phyloP scores from a whole-genome alignment of 2,888 invertebrate genomes.

The Belgica antarctica region DNA sequence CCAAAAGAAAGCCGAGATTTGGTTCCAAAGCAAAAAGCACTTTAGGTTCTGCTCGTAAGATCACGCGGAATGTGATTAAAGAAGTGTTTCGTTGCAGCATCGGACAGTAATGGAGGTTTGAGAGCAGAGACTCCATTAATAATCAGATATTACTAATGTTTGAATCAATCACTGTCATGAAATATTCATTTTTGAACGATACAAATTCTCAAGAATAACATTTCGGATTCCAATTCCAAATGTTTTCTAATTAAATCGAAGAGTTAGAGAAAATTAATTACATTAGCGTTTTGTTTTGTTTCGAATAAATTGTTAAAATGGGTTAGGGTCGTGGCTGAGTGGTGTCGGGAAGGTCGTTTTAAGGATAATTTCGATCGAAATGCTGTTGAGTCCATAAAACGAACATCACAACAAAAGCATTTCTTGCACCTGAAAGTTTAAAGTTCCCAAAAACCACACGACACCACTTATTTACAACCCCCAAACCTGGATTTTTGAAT shows the following conservation, averaged over 20 bases:
- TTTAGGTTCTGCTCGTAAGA: too few relatives aligned
- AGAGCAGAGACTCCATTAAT: not conserved
- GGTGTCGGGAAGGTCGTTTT: too few relatives aligned
- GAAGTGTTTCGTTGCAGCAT: not conserved
- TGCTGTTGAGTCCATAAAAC: too few relatives aligned
- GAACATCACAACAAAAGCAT: too few relatives aligned
- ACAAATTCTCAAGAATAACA: not conserved
- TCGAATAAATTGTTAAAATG: too few relatives aligned
- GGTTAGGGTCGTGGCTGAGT: too few relatives aligned
- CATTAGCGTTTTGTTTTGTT: too few relatives aligned
- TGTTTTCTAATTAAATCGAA: constrained; percentile 27
- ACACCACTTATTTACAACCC: too few relatives aligned
- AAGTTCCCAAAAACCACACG: too few relatives aligned
- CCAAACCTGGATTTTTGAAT: not conserved
- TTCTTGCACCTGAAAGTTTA: too few relatives aligned
- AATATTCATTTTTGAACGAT: not conserved
- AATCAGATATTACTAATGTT: constrained; percentile 3
- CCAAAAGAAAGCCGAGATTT: not conserved
- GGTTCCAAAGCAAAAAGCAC: not conserved
- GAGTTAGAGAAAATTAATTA: not conserved
- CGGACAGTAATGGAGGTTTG: not conserved
- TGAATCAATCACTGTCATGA: constrained; percentile 15
- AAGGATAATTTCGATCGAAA: too few relatives aligned
- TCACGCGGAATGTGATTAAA: not conserved
- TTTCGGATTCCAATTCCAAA: not conserved